Evolutionary conservation across 2,797 vertebrate species (phyloP), one percentile per base, ranked within the genome.

Genomic region (Scomberomorus guttatus): DNA sequence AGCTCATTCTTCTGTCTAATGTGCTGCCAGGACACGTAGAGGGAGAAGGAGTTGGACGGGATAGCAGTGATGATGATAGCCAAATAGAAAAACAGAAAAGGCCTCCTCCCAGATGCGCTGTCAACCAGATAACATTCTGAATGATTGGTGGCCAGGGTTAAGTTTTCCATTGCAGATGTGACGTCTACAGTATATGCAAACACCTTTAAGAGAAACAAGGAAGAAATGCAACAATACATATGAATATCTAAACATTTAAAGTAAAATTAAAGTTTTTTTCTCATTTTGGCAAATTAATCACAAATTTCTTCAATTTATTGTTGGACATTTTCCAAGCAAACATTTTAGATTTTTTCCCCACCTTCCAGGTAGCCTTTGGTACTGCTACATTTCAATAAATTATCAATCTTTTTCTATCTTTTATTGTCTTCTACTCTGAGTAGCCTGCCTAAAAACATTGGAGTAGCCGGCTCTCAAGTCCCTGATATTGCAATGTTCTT

Each of bases 1-100:
- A 98, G 80, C 68, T 97, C 97, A 1, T 97, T 98, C 77, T 92
- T 95, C 61, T 95, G 96, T 79, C 84, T 95, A 15, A 97, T 94
- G 83, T 97, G 97, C 78, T 95, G 84, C 72, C 89, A 97, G 70
- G 97, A 96, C 55, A 95, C 94, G 9, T 88, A 97, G 0, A 98
- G 94, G 12, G 95, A 96, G 44, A 97, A 92, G 42, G 85, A 32
- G 32, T 98, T 99, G 79, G 91, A 88, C 0, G 97, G 97, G 80
- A 98, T 75, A 46, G 97, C 94, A 20, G 94, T 72, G 17, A 96
- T 20, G 22, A 97, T 88, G 71, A 97, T 89, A 17, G 62, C 29
- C 39, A 96, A 77, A 75, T 97, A 97, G 75, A 96, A 90, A 51
- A 86, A 59, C 3, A 96, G 77, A 84, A 97, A 97, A 0, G 93